Conservation (phyloP, 2,797 vertebrate species). For the Sebastes vulpes region DNA sequence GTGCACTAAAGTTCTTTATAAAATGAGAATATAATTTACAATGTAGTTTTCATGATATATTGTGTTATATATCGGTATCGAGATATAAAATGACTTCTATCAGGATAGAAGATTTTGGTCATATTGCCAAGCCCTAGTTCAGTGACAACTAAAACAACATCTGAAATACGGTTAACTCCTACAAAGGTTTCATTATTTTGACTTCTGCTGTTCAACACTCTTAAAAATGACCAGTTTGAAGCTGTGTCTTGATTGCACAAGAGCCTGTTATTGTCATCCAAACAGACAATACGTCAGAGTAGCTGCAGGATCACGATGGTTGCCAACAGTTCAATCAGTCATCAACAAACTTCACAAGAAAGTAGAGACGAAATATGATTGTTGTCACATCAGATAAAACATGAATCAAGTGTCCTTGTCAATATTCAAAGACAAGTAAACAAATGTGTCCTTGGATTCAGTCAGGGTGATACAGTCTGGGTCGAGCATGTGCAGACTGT, state of each 20-base stretch:
- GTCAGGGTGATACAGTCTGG: conserved; percentile 24
- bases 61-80: too few relatives aligned
- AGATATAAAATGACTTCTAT: too few relatives aligned
- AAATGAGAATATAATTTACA: too few relatives aligned
- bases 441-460: conserved; percentile 63
- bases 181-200: not conserved
- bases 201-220: not conserved
- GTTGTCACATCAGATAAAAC: not conserved
- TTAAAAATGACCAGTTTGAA: not conserved
- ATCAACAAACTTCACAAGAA: not conserved
- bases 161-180: not conserved
- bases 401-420: conserved; percentile 29
- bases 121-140: too few relatives aligned
- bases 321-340: not conserved
- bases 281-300: not conserved
- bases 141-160: not conserved
- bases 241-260: not conserved
- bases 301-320: not conserved
- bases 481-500: conserved; percentile 32
- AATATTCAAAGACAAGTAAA: conserved; percentile 27
- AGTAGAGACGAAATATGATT: not conserved
- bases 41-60: too few relatives aligned
- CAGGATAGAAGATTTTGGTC: too few relatives aligned
- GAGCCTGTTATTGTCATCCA: not conserved
- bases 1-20: too few relatives aligned